Percentiles rank a stretch among this genome's conserved stretches.
These are phyloP conservation scores for Atta texana DNA, from an alignment of 1,140 invertebrate species.

Conservation along the genomic window DNA sequence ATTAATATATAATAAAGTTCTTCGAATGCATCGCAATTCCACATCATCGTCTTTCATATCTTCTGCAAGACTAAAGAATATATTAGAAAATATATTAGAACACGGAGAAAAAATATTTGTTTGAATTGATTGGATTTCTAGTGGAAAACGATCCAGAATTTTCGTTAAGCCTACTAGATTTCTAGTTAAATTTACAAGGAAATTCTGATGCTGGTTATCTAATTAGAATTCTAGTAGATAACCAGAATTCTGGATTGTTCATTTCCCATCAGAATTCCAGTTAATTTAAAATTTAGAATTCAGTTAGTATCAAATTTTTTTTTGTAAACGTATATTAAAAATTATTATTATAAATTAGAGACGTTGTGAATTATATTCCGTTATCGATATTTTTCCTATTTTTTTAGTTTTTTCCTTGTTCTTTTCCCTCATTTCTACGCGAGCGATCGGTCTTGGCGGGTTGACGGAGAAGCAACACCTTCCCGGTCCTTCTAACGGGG, in stretches of 20 bases:
- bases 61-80: conserved; percentile 1
- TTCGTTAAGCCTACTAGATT: no score
- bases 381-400: conserved; percentile 45
- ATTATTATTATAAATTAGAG: background rate
- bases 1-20: no score
- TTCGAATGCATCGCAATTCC: background rate
- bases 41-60: background rate
- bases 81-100: background rate
- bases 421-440: conserved; percentile 23
- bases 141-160: no score
- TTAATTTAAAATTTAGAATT: no score
- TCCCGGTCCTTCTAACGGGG: conserved; percentile 55
- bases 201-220: no score
- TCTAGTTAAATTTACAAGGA: no score
- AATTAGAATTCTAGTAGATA: no score
- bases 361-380: background rate
- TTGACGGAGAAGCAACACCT: conserved; percentile 51
- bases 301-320: no score
- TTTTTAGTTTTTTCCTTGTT: conserved; percentile 45
- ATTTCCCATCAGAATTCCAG: no score
- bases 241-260: no score
- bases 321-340: background rate
- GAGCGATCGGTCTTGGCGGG: background rate
- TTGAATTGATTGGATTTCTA: no score
- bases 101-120: no score